Evolutionary conservation across 2,888 invertebrate species (phyloP).

Genomic region (Phyllotreta striolata): DNA sequence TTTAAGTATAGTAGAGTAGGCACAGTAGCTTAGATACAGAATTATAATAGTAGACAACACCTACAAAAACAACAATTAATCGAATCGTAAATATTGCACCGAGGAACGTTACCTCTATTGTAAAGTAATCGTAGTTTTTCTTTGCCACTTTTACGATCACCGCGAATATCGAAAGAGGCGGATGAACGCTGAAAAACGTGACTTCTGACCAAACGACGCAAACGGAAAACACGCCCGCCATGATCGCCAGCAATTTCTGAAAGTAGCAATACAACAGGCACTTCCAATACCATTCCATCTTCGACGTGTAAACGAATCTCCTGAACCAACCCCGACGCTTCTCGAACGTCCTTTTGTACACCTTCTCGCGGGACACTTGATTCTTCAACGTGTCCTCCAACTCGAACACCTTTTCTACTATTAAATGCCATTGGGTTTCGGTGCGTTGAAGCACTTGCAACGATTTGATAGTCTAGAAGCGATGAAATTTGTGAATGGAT

Average conservation of each 20-base stretch:
- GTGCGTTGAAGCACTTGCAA: slow-evolving; percentile 92
- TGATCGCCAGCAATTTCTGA: slow-evolving; percentile 74
- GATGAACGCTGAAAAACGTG: slow-evolving; percentile 93
- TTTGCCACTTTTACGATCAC: slow-evolving; percentile 86
- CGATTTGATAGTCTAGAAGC: slow-evolving; percentile 79
- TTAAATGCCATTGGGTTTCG: slow-evolving; percentile 91
- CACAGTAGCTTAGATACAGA: slow-evolving; percentile 95
- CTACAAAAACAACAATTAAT: slow-evolving; percentile 64
- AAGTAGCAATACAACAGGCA: slow-evolving; percentile 82
- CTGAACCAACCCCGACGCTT: slow-evolving; percentile 67
- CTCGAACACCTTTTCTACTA: slow-evolving; percentile 80
- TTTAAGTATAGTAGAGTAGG: slow-evolving; percentile 97
- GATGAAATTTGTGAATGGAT: slow-evolving; percentile 21
- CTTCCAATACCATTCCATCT: slow-evolving; percentile 97
- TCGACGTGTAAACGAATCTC: slow-evolving; percentile 70
- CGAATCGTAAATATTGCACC: not conserved
- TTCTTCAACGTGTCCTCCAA: slow-evolving; percentile 90
- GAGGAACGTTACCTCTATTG: slow-evolving; percentile 79
- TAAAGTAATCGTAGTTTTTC: slow-evolving; percentile 86
- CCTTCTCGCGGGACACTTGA: slow-evolving; percentile 67
- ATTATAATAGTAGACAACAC: slow-evolving; percentile 89
- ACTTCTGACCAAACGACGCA: slow-evolving; percentile 99
- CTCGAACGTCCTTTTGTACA: slow-evolving; percentile 76
- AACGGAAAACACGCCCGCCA: slow-evolving; percentile 80
- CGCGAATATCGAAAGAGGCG: slow-evolving; percentile 97